Conservation (phyloP, 2,797 vertebrate species). For the Mormyrops boulengeri region DNA sequence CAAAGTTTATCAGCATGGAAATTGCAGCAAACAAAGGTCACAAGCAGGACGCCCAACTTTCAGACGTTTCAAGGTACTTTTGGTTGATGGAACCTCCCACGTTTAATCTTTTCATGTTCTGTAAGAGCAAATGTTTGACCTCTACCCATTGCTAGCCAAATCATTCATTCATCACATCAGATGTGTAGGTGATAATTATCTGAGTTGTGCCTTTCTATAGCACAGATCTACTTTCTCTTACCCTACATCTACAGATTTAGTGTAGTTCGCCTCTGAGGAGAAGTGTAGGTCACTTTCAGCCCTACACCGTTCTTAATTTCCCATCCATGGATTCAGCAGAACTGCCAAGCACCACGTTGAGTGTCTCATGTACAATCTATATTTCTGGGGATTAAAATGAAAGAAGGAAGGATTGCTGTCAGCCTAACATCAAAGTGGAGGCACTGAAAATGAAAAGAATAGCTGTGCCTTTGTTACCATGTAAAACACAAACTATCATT, state of each 20-base stretch:
- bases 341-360: not conserved
- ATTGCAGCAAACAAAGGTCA: not conserved
- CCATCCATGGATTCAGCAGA: not conserved
- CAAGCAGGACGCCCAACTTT: not conserved
- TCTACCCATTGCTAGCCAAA: not conserved
- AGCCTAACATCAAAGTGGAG: not conserved
- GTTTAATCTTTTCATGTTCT: not conserved
- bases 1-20: not conserved
- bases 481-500: constrained; percentile 8
- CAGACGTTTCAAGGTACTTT: not conserved
- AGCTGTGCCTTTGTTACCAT: not conserved
- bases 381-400: not conserved
- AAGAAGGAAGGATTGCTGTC: not conserved
- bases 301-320: not conserved
- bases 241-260: not conserved
- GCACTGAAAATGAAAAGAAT: not conserved
- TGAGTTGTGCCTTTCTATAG: not conserved
- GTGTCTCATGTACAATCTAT: not conserved
- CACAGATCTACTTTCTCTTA: not conserved
- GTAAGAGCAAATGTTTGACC: not conserved
- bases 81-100: not conserved
- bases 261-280: not conserved
- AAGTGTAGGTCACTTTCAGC: not conserved
- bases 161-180: not conserved
- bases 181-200: not conserved